phyloP scores from a whole-genome alignment of 2,797 vertebrate species.

The Aselliscus stoliczkanus region DNA sequence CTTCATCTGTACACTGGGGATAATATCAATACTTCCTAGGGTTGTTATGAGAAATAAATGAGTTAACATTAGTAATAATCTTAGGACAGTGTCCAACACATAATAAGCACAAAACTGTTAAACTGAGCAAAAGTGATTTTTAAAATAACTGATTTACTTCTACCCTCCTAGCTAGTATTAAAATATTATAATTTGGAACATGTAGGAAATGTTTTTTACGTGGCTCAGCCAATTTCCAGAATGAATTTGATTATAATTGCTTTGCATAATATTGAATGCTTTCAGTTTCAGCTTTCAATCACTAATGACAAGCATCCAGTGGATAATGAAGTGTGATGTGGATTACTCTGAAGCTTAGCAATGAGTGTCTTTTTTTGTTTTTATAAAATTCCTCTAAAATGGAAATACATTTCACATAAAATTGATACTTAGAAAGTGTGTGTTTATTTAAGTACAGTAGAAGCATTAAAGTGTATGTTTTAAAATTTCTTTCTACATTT shows the following conservation, averaged over 20 bases:
- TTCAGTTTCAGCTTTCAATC: slow-evolving; percentile 26
- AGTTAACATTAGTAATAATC: background rate
- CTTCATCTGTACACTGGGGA: background rate
- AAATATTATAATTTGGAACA: slow-evolving; percentile 11
- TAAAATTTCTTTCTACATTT: background rate
- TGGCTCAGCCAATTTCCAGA: background rate
- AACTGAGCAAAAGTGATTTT: slow-evolving; percentile 1
- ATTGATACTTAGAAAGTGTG: background rate
- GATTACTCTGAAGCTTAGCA: slow-evolving; percentile 10
- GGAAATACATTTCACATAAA: background rate
- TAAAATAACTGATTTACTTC: background rate
- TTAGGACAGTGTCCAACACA: background rate
- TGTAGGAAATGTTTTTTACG: slow-evolving; percentile 13
- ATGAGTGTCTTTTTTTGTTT: background rate
- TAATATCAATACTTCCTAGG: background rate
- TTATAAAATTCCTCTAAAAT: background rate
- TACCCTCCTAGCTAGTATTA: background rate
- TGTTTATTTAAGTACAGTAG: background rate
- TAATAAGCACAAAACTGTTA: background rate
- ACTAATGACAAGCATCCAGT: background rate
- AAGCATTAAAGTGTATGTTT: background rate
- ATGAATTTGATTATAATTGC: slow-evolving; percentile 19
- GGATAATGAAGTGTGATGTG: slow-evolving; percentile 8
- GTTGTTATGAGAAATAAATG: background rate
- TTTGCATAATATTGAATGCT: slow-evolving; percentile 19